Evolutionary conservation across 2,113 vertebrate genomes (phyloP), one percentile per base, ranked within the genome.

Genomic region (Corythaeola cristata): DNA sequence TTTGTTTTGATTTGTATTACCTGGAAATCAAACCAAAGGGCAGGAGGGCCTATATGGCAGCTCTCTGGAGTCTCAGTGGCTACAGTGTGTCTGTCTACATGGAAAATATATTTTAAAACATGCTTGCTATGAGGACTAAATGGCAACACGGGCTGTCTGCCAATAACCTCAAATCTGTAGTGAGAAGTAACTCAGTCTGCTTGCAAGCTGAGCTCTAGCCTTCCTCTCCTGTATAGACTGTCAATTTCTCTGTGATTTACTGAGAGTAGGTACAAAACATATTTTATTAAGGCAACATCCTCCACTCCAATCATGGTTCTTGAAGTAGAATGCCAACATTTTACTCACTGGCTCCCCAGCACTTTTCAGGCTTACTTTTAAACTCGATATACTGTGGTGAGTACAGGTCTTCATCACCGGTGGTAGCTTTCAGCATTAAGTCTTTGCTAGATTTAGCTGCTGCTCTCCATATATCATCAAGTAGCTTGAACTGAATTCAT

Each of bases 151-250:
- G 93, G 96, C 82, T 82, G 52, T 53, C 91, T 96, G 76, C 92
- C 94, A 95, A 86, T 96, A 97, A 94, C 89, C 63, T 95, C 77
- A 95, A 60, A 91, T 93, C 87, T 96, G 95, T 96, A 96, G 75
- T 76, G 77, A 96, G 79, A 97, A 80, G 62, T 85, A 97, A 96
- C 85, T 96, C 92, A 96, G 88, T 71, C 88, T 96, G 71, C 71
- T 88, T 83, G 85, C 55, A 89, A 96, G 81, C 66, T 91, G 77
- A 95, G 85, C 35, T 72, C 39, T 77, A 84, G n/a, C 78, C 69
- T 90, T 95, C 63, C 32, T 88, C 94, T 96, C 56, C 82, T 73
- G 50, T 89, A 80, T 32, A 90, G 88, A 62, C 56, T 88, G 74
- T 66, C 12, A 62, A 76, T 97, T 97, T 92, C 10, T 11, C 94